These are phyloP conservation scores for Dallia pectoralis DNA, from an alignment of 2,797 vertebrate genomes.

Conservation along the genomic window DNA sequence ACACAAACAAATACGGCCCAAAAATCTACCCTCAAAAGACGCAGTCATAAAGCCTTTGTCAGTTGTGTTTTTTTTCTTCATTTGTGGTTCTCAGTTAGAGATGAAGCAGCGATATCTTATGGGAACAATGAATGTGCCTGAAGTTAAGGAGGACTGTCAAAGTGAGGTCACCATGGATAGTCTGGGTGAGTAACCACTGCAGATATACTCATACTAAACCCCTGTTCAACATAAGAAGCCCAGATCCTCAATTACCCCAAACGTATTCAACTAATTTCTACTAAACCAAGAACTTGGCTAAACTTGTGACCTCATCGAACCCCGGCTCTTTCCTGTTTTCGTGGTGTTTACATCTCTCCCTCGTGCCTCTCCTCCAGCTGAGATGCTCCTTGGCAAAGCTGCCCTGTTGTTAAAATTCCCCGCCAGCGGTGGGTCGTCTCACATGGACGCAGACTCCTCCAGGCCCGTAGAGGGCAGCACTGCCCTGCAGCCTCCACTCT, in stretches of 20 bases:
- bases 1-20: background rate
- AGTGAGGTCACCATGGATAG: constrained; percentile 84
- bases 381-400: constrained; percentile 90
- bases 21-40: background rate
- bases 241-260: too few species aligned
- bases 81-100: constrained; percentile 80
- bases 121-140: constrained; percentile 76
- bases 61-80: background rate
- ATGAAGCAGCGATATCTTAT: constrained; percentile 93
- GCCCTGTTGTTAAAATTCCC: constrained; percentile 86
- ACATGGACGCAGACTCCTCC: constrained; percentile 44
- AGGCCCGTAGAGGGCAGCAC: constrained; percentile 52
- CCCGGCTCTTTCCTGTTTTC: too few species aligned
- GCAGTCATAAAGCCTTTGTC: background rate
- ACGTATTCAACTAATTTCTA: too few species aligned
- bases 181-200: constrained; percentile 84
- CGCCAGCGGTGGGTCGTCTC: constrained; percentile 56
- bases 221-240: too few species aligned
- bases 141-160: constrained; percentile 73
- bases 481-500: constrained; percentile 32
- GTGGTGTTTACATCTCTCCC: background rate
- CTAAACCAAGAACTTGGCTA: too few species aligned
- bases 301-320: too few species aligned
- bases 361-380: constrained; percentile 70
- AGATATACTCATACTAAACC: too few species aligned